Evolutionary conservation across 2,113 vertebrate genomes (phyloP).

Genomic region (Neotoma lepida): DNA sequence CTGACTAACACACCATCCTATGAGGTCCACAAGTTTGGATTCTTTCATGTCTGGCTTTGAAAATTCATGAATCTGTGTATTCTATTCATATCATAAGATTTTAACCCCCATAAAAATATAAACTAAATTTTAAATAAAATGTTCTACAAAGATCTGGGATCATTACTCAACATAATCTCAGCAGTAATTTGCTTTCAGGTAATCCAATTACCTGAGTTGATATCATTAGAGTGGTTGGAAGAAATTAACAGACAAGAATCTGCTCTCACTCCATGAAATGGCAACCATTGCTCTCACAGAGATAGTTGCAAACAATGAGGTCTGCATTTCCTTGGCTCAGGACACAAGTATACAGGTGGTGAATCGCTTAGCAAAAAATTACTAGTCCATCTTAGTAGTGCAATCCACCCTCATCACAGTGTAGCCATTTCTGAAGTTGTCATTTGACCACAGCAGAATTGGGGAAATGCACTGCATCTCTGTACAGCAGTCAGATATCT

Average conservation of each 20-base stretch:
- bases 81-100: background rate
- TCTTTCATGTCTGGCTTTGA: background rate
- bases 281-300: conserved; percentile 2
- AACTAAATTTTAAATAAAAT: background rate
- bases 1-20: background rate
- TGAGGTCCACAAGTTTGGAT: background rate
- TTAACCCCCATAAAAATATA: background rate
- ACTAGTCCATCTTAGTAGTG: background rate
- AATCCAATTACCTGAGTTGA: background rate
- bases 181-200: background rate
- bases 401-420: background rate
- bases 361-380: background rate
- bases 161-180: conserved; percentile 29
- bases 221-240: conserved; percentile 3
- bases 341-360: background rate
- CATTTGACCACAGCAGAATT: background rate
- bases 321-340: background rate
- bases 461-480: background rate
- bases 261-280: background rate
- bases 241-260: conserved; percentile 10
- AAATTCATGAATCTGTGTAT: background rate
- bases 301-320: background rate
- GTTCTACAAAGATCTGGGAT: background rate
- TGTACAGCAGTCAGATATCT: background rate
- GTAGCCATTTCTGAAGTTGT: background rate